Evolutionary conservation across 2,888 invertebrate genomes (phyloP).

Genomic region (Latrodectus hesperus): DNA sequence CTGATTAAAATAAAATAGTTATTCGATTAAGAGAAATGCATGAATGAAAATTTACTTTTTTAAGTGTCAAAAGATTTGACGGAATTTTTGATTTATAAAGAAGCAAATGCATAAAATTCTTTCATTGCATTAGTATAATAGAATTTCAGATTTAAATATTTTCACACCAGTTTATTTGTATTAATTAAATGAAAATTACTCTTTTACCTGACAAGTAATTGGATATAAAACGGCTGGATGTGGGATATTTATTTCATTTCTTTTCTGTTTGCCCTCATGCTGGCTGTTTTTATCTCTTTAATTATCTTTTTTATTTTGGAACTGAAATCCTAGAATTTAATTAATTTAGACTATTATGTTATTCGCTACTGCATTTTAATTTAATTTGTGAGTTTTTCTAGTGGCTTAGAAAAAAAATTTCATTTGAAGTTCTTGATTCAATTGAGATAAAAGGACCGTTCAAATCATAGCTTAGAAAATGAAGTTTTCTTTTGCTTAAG

Average conservation of each 20-base stretch:
- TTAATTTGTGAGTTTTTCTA: conserved; percentile 7
- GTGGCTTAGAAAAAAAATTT: background rate
- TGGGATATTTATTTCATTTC: conserved; percentile 1
- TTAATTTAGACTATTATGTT: conserved; percentile 12
- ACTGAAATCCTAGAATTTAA: conserved; percentile 1
- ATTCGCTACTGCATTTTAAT: background rate
- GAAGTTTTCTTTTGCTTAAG: background rate
- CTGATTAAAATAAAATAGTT: too few species aligned
- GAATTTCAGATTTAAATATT: too few species aligned
- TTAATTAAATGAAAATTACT: background rate
- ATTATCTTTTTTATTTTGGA: background rate
- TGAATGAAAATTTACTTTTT: too few species aligned
- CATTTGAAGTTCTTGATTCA: conserved; percentile 1
- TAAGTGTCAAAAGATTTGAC: too few species aligned
- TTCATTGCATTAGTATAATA: too few species aligned
- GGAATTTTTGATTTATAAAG: too few species aligned
- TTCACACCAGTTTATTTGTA: background rate
- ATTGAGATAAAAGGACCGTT: conserved; percentile 1
- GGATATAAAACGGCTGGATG: background rate
- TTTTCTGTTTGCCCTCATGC: background rate
- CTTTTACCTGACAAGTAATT: conserved; percentile 1
- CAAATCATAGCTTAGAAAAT: background rate
- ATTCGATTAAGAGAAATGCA: too few species aligned
- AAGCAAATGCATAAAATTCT: too few species aligned
- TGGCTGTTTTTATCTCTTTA: conserved; percentile 5